Conservation (phyloP, 2,797 vertebrate genomes). For the Anas acuta region DNA sequence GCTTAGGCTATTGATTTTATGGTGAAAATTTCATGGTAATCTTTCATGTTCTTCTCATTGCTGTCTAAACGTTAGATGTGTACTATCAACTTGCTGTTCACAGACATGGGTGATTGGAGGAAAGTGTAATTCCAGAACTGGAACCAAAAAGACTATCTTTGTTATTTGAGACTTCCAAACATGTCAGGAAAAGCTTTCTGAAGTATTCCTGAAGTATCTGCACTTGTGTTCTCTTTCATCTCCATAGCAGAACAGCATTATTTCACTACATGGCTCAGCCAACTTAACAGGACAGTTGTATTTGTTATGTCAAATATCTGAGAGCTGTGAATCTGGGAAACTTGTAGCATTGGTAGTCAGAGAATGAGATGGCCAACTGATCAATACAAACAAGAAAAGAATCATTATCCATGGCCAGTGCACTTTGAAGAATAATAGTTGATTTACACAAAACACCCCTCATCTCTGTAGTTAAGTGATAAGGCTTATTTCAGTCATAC, state of each 20-base stretch:
- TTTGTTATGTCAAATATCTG: neutral
- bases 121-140: neutral
- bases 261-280: neutral
- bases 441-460: neutral
- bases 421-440: neutral
- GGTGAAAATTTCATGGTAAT: neutral
- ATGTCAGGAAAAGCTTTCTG: neutral
- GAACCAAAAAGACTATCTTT: neutral
- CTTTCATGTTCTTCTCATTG: neutral
- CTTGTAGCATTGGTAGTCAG: neutral
- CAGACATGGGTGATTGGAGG: neutral
- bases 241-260: neutral
- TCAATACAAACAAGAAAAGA: neutral
- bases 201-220: neutral
- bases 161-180: neutral
- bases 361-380: neutral
- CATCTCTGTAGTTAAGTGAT: neutral
- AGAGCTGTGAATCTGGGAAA: neutral
- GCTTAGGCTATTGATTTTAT: constrained; percentile 6
- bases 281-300: neutral
- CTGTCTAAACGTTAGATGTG: neutral
- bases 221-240: neutral
- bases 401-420: neutral
- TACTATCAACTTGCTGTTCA: neutral
- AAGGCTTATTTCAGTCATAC: neutral